Percentiles rank a stretch among this genome's conserved stretches.
phyloP scores from a whole-genome alignment of 2,797 vertebrate genomes.

The Ambastaia sidthimunki region DNA sequence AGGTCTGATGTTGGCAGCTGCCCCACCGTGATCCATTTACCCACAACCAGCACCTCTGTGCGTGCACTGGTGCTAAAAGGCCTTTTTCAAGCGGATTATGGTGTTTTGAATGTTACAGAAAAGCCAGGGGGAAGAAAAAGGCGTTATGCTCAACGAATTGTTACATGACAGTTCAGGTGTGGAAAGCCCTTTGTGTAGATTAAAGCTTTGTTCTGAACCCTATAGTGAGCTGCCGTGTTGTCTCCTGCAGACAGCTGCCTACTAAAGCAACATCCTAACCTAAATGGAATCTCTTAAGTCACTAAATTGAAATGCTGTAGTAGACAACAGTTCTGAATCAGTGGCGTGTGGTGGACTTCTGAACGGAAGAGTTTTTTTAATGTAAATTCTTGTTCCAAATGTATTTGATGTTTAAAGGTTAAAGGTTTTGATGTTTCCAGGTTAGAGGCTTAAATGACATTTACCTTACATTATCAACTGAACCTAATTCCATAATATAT shows the following conservation, averaged over 20 bases:
- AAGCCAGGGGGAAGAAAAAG: neutral
- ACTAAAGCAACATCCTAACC: neutral
- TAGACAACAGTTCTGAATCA: too few species aligned
- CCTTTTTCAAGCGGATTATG: slow-evolving; percentile 3
- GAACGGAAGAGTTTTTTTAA: neutral
- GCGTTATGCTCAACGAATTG: neutral
- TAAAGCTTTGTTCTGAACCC: neutral
- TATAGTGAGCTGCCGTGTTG: neutral
- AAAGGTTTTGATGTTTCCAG: too few species aligned
- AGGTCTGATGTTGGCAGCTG: slow-evolving; percentile 41
- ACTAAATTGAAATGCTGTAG: neutral
- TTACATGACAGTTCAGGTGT: neutral
- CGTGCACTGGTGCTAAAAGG: slow-evolving; percentile 26
- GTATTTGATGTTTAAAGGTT: too few species aligned
- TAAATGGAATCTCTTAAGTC: neutral
- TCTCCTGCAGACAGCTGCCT: neutral
- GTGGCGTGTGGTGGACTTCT: too few species aligned
- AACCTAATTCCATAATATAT: too few species aligned
- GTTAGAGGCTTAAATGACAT: too few species aligned
- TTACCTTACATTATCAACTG: too few species aligned
- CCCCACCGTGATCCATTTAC: slow-evolving; percentile 30
- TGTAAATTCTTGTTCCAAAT: neutral
- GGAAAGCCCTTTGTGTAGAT: neutral
- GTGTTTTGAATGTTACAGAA: neutral
- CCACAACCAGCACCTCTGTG: slow-evolving; percentile 18